phyloP scores from a whole-genome alignment of 2,888 invertebrate genomes.

The Crepidodera aurea region DNA sequence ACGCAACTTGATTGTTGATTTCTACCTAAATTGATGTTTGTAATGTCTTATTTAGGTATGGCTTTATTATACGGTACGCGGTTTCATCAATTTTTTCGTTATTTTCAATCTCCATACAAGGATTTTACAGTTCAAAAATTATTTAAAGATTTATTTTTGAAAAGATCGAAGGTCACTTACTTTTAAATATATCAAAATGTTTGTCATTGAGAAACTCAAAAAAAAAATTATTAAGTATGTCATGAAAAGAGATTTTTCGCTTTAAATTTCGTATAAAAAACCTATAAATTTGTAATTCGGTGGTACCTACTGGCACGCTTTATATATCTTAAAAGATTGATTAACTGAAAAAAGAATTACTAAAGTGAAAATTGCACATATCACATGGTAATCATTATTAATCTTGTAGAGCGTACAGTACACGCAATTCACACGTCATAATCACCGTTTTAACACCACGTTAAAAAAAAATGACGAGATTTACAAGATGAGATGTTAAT shows the following conservation, averaged over 20 bases:
- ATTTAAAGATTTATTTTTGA: no score
- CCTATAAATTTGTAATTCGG: no score
- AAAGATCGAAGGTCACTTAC: no score
- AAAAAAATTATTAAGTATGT: no score
- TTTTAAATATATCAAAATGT: no score
- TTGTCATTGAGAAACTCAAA: no score
- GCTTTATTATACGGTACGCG: constrained; percentile 1
- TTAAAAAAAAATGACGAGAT: not conserved
- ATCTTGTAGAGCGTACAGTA: constrained; percentile 33
- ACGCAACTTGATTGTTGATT: constrained; percentile 12
- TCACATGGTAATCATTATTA: constrained; percentile 33
- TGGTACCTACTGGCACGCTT: not conserved
- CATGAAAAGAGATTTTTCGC: no score
- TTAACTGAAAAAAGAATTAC: constrained; percentile 19
- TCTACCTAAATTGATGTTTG: constrained; percentile 10
- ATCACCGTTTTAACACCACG: constrained; percentile 11
- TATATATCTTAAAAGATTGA: not conserved
- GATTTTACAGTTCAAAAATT: no score
- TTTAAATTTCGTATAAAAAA: no score
- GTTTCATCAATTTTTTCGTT: no score
- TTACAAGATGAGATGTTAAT: constrained; percentile 5
- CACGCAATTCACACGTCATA: constrained; percentile 36
- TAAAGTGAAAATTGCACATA: constrained; percentile 34
- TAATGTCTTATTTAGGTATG: constrained; percentile 15
- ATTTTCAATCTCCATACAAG: no score